Conservation (phyloP, 2,113 vertebrate species). For the Paradoxurus hermaphroditus region DNA sequence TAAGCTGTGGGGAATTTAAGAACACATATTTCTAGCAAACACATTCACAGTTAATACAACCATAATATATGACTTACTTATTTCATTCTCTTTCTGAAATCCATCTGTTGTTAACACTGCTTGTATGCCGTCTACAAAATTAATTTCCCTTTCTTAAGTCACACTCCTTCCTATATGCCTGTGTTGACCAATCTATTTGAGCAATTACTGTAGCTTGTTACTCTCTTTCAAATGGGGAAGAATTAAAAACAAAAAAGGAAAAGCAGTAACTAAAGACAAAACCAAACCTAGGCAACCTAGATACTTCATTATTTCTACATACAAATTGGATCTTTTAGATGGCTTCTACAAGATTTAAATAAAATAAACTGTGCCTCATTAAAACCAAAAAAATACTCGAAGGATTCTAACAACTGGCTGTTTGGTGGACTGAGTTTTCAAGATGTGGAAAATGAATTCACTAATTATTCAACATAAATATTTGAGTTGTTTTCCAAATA, state of each 20-base stretch:
- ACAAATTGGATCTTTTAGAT: not conserved
- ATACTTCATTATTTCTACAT: slow-evolving; percentile 1
- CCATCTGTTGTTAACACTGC: not conserved
- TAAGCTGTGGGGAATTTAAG: not conserved
- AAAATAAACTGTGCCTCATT: not conserved
- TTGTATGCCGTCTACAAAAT: not conserved
- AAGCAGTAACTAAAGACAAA: not conserved
- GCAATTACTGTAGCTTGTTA: not conserved
- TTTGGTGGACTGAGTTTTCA: not conserved
- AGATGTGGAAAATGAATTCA: not conserved
- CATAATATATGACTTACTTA: not conserved
- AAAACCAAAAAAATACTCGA: not conserved
- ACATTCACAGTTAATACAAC: not conserved
- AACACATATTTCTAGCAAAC: not conserved
- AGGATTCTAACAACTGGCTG: not conserved
- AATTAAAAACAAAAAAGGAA: not conserved
- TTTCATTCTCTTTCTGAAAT: slow-evolving; percentile 40
- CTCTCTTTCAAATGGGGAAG: not conserved
- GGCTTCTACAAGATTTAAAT: not conserved
- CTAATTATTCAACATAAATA: not conserved
- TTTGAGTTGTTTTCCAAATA: slow-evolving; percentile 2
- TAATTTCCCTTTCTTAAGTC: not conserved
- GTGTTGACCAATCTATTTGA: not conserved
- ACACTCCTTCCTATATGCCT: not conserved
- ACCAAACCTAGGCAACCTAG: not conserved